Evolutionary conservation across 2,888 invertebrate species (phyloP), one percentile per base, ranked within the genome.

Genomic region (Drosophila kuntzei): DNA sequence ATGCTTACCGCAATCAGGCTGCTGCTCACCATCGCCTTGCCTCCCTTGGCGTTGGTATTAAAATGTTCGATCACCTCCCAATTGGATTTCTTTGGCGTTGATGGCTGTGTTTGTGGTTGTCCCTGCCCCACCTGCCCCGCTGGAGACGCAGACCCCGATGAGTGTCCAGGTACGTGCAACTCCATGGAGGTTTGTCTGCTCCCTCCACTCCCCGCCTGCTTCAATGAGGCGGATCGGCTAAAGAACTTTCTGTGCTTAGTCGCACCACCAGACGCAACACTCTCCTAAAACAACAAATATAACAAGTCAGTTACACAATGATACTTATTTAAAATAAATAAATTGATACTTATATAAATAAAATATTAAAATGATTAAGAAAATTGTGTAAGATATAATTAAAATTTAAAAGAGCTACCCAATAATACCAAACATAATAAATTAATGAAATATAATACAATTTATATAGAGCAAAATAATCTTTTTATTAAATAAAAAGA

Each of bases 31-130:
- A 94, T 94, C 69, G 93, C 94, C 80, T 94, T 94, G 76, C 94
- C 94, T 73, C 94, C 94, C 88, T 93, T 94, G 27, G 94, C 94
- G 71, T 93, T 94, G 51, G 94, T 93, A 65, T 95, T 95, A 93
- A 96, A 97, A 92, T 97, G 97, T 92, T 97, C 97, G 87, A 97
- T 97, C 80, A 97, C 97, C 91, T 97, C 97, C 97, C 97, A 97
- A 93, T 97, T 97, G 87, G 97, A 97, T 91, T 97, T 97, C 91
- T 95, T 95, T 3, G 95, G 94, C 2, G 94, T 94, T 18, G 94
- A 94, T 44, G 95, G 94, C 18, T 94, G 93, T 71, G 94, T 91
- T 44, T 92, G 90, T 83, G 92, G 29, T 75, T 91, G 91, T 46
- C 50, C 59, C 53, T 69, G 71, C 14, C 79, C 78, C 49, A 62